Base-by-base conservation (phyloP, 1,140 invertebrate genomes). In the Pseudomyrmex flavicornis region DNA sequence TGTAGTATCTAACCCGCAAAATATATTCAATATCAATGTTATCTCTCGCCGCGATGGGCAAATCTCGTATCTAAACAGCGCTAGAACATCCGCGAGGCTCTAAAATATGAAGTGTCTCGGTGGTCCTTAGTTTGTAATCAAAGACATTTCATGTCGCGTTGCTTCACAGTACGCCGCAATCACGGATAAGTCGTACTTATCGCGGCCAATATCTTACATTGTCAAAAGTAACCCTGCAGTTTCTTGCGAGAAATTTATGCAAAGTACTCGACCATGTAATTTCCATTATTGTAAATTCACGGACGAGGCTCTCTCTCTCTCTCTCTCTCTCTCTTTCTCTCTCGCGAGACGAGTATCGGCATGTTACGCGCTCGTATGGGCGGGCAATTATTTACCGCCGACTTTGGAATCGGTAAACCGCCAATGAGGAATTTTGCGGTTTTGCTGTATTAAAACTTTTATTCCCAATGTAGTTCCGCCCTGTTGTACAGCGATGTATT, bases 31-130 rank as follows among this genome's bases (percentile, higher is more conserved):
- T 85, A 77, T 83, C 85, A 83, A 89, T 80, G 58, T 63, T 88
- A 89, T 89, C 88, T 88, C 61, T n/a, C 22, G 63, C 44, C 26
- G 35, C 68, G 87, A 84, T 86, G 80, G 85, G 61, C 72, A 85
- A 86, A 89, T 82, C 84, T 72, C 66, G 74, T 89, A 86, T 84
- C 84, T 89, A 89, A 89, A 88, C 88, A 75, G 70, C 87, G 70
- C 79, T 61, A 73, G 61, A 89, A 80, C 84, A 12, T 66, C 82
- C 84, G 62, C 79, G 72, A 76, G 65, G 63, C 52, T 65, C 62
- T 89, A 89, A 89, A 89, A 85, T 89, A 89, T 87, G 87, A 87
- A 89, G 87, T 84, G 88, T 89, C 88, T 61, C 85, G 70, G 80
- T 79, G 87, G 66, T 88, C 80, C 76, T 88, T 84, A 70, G 70